phyloP scores from a whole-genome alignment of 1,140 invertebrate species.

The Onthophagus taurus region DNA sequence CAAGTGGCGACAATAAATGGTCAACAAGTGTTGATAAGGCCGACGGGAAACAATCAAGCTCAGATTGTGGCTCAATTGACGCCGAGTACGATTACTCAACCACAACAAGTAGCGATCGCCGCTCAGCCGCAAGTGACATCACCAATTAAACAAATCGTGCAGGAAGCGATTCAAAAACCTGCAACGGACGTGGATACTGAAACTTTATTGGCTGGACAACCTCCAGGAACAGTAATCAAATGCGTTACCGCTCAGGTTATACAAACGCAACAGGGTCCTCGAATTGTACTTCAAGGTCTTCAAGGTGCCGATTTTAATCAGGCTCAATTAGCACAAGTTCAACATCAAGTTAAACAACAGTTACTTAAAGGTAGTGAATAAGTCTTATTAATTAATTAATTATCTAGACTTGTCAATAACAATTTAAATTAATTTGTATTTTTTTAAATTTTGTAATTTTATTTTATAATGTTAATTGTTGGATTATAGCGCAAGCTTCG shows the following conservation, averaged over 20 bases:
- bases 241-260: conserved; percentile 75
- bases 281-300: conserved; percentile 74
- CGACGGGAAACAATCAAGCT: conserved; percentile 59
- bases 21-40: conserved; percentile 67
- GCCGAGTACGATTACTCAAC: conserved; percentile 28
- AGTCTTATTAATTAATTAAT: too few species aligned
- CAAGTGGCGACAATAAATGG: conserved; percentile 75
- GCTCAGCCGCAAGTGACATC: conserved; percentile 19
- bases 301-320: conserved; percentile 71
- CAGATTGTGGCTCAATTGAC: conserved; percentile 58
- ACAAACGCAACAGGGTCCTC: conserved; percentile 69
- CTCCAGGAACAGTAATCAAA: conserved; percentile 77
- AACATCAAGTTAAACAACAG: conserved; percentile 81
- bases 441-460: too few species aligned
- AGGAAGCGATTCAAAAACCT: conserved; percentile 10
- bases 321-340: conserved; percentile 67
- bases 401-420: too few species aligned
- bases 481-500: conserved; percentile 58
- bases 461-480: neutral
- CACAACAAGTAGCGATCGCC: conserved; percentile 3
- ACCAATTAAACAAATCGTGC: conserved; percentile 13
- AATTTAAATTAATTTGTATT: too few species aligned
- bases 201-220: conserved; percentile 62
- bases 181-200: conserved; percentile 41
- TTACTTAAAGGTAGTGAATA: conserved; percentile 78